Evolutionary conservation across 2,888 invertebrate genomes (phyloP), one percentile per base, ranked within the genome.

Genomic region (Drosophila greeni): DNA sequence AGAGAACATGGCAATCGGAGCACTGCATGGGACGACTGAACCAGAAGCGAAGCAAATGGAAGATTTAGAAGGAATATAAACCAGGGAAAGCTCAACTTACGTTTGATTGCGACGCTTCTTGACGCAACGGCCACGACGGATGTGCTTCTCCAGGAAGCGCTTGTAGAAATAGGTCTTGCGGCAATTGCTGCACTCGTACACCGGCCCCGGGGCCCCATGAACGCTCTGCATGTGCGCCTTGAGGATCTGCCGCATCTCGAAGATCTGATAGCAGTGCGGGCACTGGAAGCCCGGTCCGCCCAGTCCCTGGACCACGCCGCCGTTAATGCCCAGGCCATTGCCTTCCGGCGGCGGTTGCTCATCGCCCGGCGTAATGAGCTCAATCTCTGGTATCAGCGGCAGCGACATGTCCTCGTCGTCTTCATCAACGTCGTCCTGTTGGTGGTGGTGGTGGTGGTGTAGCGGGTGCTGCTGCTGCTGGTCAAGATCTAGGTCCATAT

Each of bases 151-250:
- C 5, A 88, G 79, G 68, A 88, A 88, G 9, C 89, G 85, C 72
- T 88, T 88, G 56, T 88, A 88, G 66, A 87, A 87, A 60, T 88
- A 88, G n/a, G 85, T 86, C 62, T 88, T 88, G 59, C 87, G 87
- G 66, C 88, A 88, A 51, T 87, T 88, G 74, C 85, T 82, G 66
- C 88, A 88, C 74, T 88, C 88, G 61, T 87, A 88, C 23, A 87
- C 88, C 2, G 88, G 87, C 0, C 85, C 87, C 7, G 87, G 82
- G 9, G 87, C 85, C 0, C 88, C 88, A 55, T 88, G 89, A 6
- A 85, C 85, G 59, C 78, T 86, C 71, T 88, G 88, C 85, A 88
- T 86, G 66, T 88, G 88, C 56, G 88, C 87, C 73, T 88, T 87
- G 24, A 88, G 75, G 52, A 88, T 79, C 67, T 87, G 87, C 33